These are phyloP conservation scores for Megamerina dolium DNA, from an alignment of 2,888 invertebrate species.

Conservation along the genomic window DNA sequence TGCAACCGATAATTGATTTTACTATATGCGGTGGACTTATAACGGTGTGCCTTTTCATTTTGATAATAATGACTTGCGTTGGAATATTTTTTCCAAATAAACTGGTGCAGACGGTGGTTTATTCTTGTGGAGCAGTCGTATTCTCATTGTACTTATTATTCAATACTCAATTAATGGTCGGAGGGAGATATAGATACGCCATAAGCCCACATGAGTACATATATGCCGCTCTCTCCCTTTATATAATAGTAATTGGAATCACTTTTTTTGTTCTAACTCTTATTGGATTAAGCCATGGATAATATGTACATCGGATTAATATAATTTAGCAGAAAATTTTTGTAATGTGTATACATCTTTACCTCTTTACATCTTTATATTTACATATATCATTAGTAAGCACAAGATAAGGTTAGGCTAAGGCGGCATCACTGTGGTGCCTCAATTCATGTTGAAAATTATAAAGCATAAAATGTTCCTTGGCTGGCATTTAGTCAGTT, in stretches of 20 bases:
- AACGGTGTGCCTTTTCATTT: conserved; percentile 62
- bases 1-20: conserved; percentile 84
- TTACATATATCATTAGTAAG: too few species aligned
- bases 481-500: too few species aligned
- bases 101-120: conserved; percentile 64
- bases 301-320: too few species aligned
- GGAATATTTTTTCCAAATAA: conserved; percentile 53
- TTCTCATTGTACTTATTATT: conserved; percentile 82
- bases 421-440: too few species aligned
- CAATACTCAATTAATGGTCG: conserved; percentile 84
- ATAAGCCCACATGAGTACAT: conserved; percentile 88
- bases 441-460: too few species aligned
- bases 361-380: too few species aligned
- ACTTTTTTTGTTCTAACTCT: conserved; percentile 18
- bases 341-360: too few species aligned
- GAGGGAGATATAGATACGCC: conserved; percentile 78
- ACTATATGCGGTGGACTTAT: conserved; percentile 68
- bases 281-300: conserved; percentile 1
- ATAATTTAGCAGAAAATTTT: too few species aligned
- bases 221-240: conserved; percentile 71
- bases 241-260: conserved; percentile 19
- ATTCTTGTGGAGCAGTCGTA: conserved; percentile 72
- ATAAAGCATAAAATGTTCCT: too few species aligned
- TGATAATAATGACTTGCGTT: conserved; percentile 69
- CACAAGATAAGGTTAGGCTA: too few species aligned